These are phyloP conservation scores for Hylomyscus alleni DNA, from an alignment of 2,797 vertebrate species.

Conservation along the genomic window DNA sequence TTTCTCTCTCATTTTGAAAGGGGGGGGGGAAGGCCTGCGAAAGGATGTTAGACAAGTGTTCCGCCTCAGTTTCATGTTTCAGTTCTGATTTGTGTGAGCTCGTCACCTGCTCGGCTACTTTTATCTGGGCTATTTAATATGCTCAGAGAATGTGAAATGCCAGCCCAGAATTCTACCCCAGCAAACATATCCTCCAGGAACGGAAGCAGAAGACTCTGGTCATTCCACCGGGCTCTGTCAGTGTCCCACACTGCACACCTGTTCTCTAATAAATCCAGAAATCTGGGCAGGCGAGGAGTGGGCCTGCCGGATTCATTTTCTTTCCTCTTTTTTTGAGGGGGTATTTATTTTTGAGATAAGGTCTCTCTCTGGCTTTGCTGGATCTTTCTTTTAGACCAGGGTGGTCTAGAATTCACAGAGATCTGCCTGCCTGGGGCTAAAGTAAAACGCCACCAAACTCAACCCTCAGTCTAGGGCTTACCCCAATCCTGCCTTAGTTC, in stretches of 20 bases:
- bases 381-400: neutral
- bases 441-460: too few species aligned
- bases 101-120: slow-evolving; percentile 13
- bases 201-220: neutral
- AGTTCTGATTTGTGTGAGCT: slow-evolving; percentile 36
- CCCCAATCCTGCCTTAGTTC: neutral
- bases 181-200: slow-evolving; percentile 9
- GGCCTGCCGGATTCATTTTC: neutral
- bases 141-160: neutral
- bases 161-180: neutral
- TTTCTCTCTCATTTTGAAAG: neutral
- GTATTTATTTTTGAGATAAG: neutral
- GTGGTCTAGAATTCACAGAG: neutral
- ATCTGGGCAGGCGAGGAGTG: neutral
- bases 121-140: neutral
- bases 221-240: neutral
- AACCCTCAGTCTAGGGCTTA: neutral
- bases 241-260: neutral
- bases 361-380: neutral
- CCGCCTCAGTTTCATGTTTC: neutral
- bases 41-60: neutral
- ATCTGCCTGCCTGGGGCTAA: neutral
- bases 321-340: neutral
- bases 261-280: neutral
- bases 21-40: neutral